phyloP scores from a whole-genome alignment of 1,140 invertebrate genomes.

The Macrotrachela quadricornifera region DNA sequence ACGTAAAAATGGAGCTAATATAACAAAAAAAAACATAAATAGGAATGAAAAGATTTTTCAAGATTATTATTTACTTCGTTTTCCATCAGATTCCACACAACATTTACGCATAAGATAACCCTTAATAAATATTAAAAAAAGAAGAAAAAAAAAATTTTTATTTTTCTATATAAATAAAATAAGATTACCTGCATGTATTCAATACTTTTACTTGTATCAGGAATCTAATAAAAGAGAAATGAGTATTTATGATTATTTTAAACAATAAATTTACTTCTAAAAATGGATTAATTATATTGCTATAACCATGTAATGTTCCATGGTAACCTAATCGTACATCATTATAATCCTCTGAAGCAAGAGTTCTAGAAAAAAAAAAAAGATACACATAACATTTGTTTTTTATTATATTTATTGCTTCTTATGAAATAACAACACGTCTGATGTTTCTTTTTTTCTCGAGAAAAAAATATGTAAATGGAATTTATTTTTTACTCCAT shows the following conservation, averaged over 20 bases:
- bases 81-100: constrained; percentile 3
- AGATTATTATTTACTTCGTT: constrained; percentile 58
- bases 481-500: no score
- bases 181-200: constrained; percentile 72
- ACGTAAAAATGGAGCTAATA: constrained; percentile 56
- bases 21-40: no score
- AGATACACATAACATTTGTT: background rate
- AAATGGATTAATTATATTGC: constrained; percentile 43
- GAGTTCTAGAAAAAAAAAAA: constrained; percentile 14
- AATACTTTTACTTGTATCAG: constrained; percentile 51
- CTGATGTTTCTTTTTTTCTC: no score
- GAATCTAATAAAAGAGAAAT: constrained; percentile 31
- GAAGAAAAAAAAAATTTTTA: background rate
- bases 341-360: constrained; percentile 9
- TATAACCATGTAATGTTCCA: constrained; percentile 26
- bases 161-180: background rate
- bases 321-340: constrained; percentile 5
- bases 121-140: no score
- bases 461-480: no score
- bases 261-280: constrained; percentile 21
- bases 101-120: constrained; percentile 6
- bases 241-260: no score
- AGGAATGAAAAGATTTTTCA: no score
- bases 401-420: no score
- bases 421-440: no score